Evolutionary conservation across 2,797 vertebrate species (phyloP).

Genomic region (Propithecus deckenii): DNA sequence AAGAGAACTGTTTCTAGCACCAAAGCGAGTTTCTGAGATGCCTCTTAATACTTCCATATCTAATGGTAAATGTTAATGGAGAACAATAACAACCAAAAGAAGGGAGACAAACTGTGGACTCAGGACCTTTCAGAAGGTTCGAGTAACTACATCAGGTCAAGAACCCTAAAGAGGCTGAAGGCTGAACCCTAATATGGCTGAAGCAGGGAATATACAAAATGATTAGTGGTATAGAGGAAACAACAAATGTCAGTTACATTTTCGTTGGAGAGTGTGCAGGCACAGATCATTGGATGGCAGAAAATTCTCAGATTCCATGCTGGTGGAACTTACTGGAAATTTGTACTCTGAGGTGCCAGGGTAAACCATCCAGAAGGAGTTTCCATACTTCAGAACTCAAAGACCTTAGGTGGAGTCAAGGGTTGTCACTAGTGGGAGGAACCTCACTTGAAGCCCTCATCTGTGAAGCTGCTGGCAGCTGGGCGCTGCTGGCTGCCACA

Average conservation of each 20-base stretch:
- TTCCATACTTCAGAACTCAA: not conserved
- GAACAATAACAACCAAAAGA: not conserved
- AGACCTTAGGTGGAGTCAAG: not conserved
- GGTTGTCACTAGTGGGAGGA: not conserved
- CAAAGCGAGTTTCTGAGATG: not conserved
- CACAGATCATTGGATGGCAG: not conserved
- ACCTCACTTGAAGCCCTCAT: not conserved
- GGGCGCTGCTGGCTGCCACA: no score
- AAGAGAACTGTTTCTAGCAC: not conserved
- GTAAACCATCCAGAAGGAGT: not conserved
- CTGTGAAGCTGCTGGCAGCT: no score
- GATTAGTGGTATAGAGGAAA: not conserved
- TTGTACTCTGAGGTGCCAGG: not conserved
- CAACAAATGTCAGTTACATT: not conserved
- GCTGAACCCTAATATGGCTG: not conserved
- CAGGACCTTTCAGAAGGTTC: not conserved
- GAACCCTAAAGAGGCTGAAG: not conserved
- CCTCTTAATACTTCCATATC: not conserved
- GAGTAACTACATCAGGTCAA: not conserved
- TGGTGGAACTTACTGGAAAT: not conserved
- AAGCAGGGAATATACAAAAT: not conserved
- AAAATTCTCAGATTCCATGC: not conserved
- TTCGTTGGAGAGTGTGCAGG: not conserved
- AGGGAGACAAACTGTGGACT: not conserved
- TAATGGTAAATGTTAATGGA: not conserved